Evolutionary conservation across 2,113 vertebrate species (phyloP), one percentile per base, ranked within the genome.

Genomic region (Motacilla tschutschensis): DNA sequence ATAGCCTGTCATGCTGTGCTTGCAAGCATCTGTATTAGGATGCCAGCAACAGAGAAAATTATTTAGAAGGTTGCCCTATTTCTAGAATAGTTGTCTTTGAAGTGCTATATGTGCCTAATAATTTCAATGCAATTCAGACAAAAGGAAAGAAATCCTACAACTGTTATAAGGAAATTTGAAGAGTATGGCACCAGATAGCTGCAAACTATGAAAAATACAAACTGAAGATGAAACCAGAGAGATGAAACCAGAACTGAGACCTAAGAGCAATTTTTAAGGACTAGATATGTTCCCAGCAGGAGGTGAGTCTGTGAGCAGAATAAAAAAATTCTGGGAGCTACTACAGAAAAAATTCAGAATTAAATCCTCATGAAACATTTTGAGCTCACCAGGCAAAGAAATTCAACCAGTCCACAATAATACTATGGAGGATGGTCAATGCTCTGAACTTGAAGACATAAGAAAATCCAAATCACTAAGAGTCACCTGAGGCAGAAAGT

Each of bases 401-500:
- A 78, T 89, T 36, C 62, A 87, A 22, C 69, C 19, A 74, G 41
- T 85, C 35, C 33, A 62, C 35, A 47, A 18, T 48, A 83, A 91
- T 75, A 79, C 62, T 80, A 19, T 40, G 65, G 90, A 91, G 79
- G 51, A 79, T 59, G 65, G 79, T 71, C 73, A 80, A 73, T 31
- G 20, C 89, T 93, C 91, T 93, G 87, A 92, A 71, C 83, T 74
- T 80, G 65, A 64, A 95, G 87, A 78, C 65, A 28, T 70, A 69
- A 77, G 73, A 85, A 89, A 94, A 87, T 85, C 64, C 60, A 73
- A 93, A 94, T 58, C 69, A 60, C 79, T 60, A 44, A 50, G 69
- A 87, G 62, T 58, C 62, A 95, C 82, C 77, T 41, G 85, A 92
- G 89, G 89, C 89, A 91, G 83, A 92, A 89, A 91, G 77, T 59